Percentiles rank a stretch among this genome's conserved stretches.
These are phyloP conservation scores for Anneissia japonica DNA, from an alignment of 35 echinoderm and acorn worm genomes.

Conservation along the genomic window DNA sequence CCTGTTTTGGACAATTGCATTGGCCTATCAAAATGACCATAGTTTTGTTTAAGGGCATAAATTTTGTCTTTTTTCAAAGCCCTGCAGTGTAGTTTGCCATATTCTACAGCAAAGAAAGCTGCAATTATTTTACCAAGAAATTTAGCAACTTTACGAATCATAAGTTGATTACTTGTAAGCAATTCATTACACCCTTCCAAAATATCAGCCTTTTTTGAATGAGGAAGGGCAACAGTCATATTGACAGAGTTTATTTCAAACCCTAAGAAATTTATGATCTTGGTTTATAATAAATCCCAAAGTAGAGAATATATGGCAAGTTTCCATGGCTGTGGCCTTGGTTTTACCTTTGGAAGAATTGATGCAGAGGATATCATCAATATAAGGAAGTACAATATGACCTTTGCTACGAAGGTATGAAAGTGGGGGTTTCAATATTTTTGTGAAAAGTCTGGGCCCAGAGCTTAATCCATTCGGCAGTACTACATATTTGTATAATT, in stretches of 20 bases:
- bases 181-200: not conserved
- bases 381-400: not conserved
- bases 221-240: not conserved
- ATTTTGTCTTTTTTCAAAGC: constrained; percentile 44
- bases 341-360: not conserved
- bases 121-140: constrained; percentile 28
- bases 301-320: not conserved
- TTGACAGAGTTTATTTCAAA: not conserved
- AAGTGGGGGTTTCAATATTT: constrained; percentile 12
- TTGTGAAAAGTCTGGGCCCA: constrained; percentile 17
- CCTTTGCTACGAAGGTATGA: not conserved
- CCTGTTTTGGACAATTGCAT: constrained; percentile 35
- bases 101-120: constrained; percentile 29
- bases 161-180: not conserved
- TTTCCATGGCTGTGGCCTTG: not conserved
- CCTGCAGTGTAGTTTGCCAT: constrained; percentile 45
- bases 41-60: not conserved
- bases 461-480: constrained; percentile 12
- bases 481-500: not conserved
- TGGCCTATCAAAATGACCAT: constrained; percentile 50
- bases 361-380: constrained; percentile 14
- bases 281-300: constrained; percentile 5
- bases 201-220: not conserved
- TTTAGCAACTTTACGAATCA: not conserved
- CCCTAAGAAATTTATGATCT: not conserved